Evolutionary conservation across 2,888 invertebrate species (phyloP), one percentile per base, ranked within the genome.

Genomic region (Platycheirus albimanus): DNA sequence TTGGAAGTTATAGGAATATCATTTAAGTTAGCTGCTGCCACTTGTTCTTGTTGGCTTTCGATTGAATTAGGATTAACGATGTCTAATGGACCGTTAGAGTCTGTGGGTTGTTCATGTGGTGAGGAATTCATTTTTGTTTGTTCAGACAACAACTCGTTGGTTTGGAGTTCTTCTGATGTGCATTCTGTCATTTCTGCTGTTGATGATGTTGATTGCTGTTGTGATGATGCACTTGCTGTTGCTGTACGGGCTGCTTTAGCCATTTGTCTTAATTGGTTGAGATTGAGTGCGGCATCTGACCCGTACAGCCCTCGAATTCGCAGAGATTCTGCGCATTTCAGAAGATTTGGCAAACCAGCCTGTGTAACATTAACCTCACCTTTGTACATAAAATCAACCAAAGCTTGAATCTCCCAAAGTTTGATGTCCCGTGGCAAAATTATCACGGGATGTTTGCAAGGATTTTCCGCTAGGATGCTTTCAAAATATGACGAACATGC

Each of bases 341-440:
- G 91, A n/a, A 97, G 90, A 85, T 95, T 95, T 33, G 96, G 95
- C 61, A 97, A 91, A 79, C 96, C 96, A 70, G 96, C 96, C 87
- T 96, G 96, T 2, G 96, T 95, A 0, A 96, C 96, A 88, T 96
- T 96, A 33, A 96, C 96, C 89, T 97, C 96, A 0, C 96, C 97
- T 88, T 96, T 96, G 90, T 97, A 97, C 96, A 97, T 97, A 88
- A 96, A 97, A 90, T 96, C 96, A 36, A 97, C 96, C 49, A 97
- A 91, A 0, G 96, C 96, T 87, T 96, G 96, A 91, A 97, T 95
- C 87, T 96, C 96, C 91, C 95, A 95, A 88, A 96, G 94, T 88
- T 94, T 94, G 92, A 96, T 95, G 87, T 96, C 96, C 87, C 95
- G 94, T 93, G 96, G 95, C 79, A 96, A 93, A 75, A 97, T 94